These are phyloP conservation scores for Gobio occitaniae DNA, from an alignment of 2,797 vertebrate genomes.

Conservation along the genomic window DNA sequence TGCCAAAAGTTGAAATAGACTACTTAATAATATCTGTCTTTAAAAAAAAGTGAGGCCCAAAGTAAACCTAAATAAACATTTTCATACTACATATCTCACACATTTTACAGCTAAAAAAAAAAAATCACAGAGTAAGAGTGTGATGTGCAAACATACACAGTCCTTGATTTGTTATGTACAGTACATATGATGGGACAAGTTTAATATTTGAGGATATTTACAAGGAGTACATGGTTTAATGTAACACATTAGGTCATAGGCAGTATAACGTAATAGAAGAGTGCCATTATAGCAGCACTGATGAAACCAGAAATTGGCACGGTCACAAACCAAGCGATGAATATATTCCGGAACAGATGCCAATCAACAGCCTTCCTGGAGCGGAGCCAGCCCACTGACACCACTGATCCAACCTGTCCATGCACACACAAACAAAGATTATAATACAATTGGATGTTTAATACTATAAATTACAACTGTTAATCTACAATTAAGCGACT, in stretches of 20 bases:
- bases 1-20: not conserved
- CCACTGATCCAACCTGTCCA: conserved; percentile 92
- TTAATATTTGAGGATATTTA: conserved; percentile 15
- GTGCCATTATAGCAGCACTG: conserved; percentile 93
- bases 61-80: conserved; percentile 20
- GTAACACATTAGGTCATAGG: conserved; percentile 62
- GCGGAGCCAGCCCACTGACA: conserved; percentile 94
- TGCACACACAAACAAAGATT: conserved; percentile 23
- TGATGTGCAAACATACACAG: conserved; percentile 8
- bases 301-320: conserved; percentile 94
- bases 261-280: conserved; percentile 83
- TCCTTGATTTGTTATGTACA: conserved; percentile 43
- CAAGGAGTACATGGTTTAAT: not conserved
- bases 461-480: conserved; percentile 2
- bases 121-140: conserved; percentile 8
- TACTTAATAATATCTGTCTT: conserved; percentile 8
- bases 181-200: conserved; percentile 32
- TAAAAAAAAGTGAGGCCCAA: not conserved
- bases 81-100: not conserved
- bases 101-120: not conserved
- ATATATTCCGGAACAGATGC: conserved; percentile 95
- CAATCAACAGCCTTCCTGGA: conserved; percentile 96
- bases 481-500: conserved; percentile 6
- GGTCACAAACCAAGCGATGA: conserved; percentile 97
- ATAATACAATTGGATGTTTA: not conserved